Evolutionary conservation across 2,113 vertebrate species (phyloP), one percentile per base, ranked within the genome.

Genomic region (Thunnus maccoyii): DNA sequence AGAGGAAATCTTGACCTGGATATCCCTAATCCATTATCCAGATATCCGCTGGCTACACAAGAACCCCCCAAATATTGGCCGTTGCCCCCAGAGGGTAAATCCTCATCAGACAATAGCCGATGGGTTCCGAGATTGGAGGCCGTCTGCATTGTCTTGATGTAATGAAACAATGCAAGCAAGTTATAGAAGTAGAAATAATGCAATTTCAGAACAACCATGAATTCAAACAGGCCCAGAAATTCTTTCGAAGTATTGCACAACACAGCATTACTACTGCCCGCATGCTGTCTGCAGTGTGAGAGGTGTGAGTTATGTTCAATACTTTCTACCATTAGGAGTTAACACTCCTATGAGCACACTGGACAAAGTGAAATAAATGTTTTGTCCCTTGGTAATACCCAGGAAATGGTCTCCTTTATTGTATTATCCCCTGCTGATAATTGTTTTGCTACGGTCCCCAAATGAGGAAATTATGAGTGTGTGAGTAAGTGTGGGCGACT

Each of bases 321-420:
- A 60, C 54, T 76, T 86, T 83, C 22, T 50, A 60, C 61, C 64
- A 82, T 64, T 74, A 69, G 36, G 66, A 69, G 79, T 91, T 88
- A 84, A 83, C 71, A 84, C 62, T 85, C 68, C 44, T 76, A 25
- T 76, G 72, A 84, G 78, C 79, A 64, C 70, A 69, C 73, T 80
- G 87, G 85, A 89, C 86, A 88, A 88, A 92, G 82, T 90, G 72
- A 91, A 90, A 91, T 81, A 86, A 91, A 90, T 91, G 83, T 81
- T 77, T 84, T 80, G 54, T 85, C 90, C 82, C 66, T 73, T 56
- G 78, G 88, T 87, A 86, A 91, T 71, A 87, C 63, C 80, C 85
- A 79, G 80, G 75, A 90, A 89, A 89, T 83, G 61, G 68, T 73
- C 60, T 87, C 47, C 66, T 82, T 90, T 91, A 88, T 86, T 90